Conservation (phyloP, 2,888 invertebrate genomes). For the Nemotelus nigrinus region DNA sequence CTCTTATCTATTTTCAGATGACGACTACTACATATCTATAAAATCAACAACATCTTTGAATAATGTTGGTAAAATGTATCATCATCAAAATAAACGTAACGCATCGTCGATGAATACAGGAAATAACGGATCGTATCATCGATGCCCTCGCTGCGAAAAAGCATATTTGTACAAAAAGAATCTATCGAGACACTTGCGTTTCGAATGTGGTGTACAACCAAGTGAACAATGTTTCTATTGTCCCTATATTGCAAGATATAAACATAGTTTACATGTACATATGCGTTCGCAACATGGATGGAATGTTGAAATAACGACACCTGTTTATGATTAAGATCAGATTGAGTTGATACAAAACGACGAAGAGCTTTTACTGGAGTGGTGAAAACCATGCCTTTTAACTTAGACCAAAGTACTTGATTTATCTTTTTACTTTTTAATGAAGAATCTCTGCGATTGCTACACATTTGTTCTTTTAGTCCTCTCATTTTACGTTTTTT, state of each 20-base stretch:
- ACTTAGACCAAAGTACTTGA: neutral
- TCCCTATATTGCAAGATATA: slow-evolving; percentile 66
- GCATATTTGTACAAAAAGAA: slow-evolving; percentile 70
- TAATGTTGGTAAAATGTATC: slow-evolving; percentile 55
- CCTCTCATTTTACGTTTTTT: too few relatives aligned
- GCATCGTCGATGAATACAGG: neutral
- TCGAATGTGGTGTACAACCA: slow-evolving; percentile 70
- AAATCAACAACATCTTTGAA: slow-evolving; percentile 64
- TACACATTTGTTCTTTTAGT: too few relatives aligned
- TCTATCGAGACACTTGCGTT: slow-evolving; percentile 68
- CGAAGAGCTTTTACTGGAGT: too few relatives aligned
- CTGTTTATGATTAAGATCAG: slow-evolving; percentile 15
- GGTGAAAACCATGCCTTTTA: neutral
- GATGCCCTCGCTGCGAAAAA: slow-evolving; percentile 69
- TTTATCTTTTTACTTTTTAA: too few relatives aligned
- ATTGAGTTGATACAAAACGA: too few relatives aligned
- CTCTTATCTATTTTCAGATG: slow-evolving; percentile 56
- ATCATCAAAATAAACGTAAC: slow-evolving; percentile 36
- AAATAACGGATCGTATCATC: slow-evolving; percentile 53
- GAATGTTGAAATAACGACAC: slow-evolving; percentile 29
- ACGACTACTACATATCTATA: slow-evolving; percentile 59
- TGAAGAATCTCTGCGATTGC: too few relatives aligned
- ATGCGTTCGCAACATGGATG: slow-evolving; percentile 62
- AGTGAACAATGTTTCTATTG: slow-evolving; percentile 69
- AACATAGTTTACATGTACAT: slow-evolving; percentile 67